A percentile compares a stretch with the other conserved stretches of the same genome.
Conservation (phyloP, 2,888 invertebrate species). For the Gymnosoma rotundatum region DNA sequence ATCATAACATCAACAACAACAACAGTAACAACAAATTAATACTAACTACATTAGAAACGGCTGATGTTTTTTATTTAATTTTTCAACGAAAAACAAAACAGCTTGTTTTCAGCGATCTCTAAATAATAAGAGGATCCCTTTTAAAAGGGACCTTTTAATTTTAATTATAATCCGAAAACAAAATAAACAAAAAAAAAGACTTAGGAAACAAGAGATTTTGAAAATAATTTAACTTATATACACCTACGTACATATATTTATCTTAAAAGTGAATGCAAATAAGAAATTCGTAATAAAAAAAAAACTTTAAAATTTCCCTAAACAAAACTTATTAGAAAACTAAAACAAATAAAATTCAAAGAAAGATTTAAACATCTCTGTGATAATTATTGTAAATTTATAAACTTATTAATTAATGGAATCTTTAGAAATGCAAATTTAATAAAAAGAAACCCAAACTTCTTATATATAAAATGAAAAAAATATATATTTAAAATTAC, state of each 20-base stretch:
- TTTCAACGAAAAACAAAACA: slow-evolving; percentile 43
- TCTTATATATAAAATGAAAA: slow-evolving; percentile 67
- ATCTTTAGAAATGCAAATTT: slow-evolving; percentile 74
- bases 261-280: slow-evolving; percentile 78
- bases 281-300: slow-evolving; percentile 73
- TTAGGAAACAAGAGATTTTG: slow-evolving; percentile 68
- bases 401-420: slow-evolving; percentile 75
- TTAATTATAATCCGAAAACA: slow-evolving; percentile 33
- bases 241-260: slow-evolving; percentile 64
- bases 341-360: slow-evolving; percentile 80
- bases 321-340: slow-evolving; percentile 77
- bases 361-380: slow-evolving; percentile 82
- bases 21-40: slow-evolving; percentile 31
- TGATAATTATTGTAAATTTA: slow-evolving; percentile 83
- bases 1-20: slow-evolving; percentile 39
- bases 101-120: slow-evolving; percentile 76
- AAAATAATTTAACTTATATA: slow-evolving; percentile 45
- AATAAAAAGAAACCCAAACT: slow-evolving; percentile 73
- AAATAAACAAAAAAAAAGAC: slow-evolving; percentile 45
- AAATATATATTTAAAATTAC: slow-evolving; percentile 73
- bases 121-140: slow-evolving; percentile 64
- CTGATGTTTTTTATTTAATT: slow-evolving; percentile 6
- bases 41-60: slow-evolving; percentile 37
- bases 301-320: slow-evolving; percentile 73
- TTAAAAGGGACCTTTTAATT: slow-evolving; percentile 54